A percentile compares a stretch with the other conserved stretches of the same genome.
Conservation (phyloP, 1,140 invertebrate genomes). For the Mizuhopecten yessoensis region DNA sequence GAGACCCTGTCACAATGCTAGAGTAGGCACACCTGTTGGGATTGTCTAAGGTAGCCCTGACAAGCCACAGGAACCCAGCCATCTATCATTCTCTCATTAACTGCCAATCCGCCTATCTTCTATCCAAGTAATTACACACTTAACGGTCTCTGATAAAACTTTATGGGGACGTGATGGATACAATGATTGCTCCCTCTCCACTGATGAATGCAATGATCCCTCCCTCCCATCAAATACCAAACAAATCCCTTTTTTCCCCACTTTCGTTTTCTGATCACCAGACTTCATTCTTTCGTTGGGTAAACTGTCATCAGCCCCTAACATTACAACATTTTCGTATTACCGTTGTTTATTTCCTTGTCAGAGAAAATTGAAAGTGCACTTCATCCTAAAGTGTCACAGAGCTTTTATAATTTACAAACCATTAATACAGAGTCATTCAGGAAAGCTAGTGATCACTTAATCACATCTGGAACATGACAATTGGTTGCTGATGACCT, state of each 20-base stretch:
- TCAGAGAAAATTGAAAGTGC: constrained; percentile 34
- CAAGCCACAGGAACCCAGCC: neutral
- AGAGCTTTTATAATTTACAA: constrained; percentile 12
- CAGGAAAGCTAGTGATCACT: constrained; percentile 13
- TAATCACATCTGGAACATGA: constrained; percentile 34
- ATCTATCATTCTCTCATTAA: constrained; percentile 39
- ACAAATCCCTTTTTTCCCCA: constrained; percentile 38
- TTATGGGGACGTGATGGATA: constrained; percentile 37
- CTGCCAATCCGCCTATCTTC: constrained; percentile 31
- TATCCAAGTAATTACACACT: constrained; percentile 34
- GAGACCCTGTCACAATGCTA: neutral
- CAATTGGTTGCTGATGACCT: constrained; percentile 22
- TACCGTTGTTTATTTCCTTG: constrained; percentile 23
- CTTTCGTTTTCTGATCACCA: neutral
- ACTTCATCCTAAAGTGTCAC: neutral
- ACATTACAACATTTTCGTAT: neutral
- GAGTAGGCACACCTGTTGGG: neutral
- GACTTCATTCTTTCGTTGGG: neutral
- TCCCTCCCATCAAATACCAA: constrained; percentile 32
- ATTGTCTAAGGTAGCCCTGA: constrained; percentile 17
- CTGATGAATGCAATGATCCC: constrained; percentile 32
- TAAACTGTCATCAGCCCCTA: neutral
- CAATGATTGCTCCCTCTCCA: constrained; percentile 20
- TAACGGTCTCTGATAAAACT: constrained; percentile 28
- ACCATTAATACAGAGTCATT: constrained; percentile 12